Evolutionary conservation across 2,113 vertebrate species (phyloP), one percentile per base, ranked within the genome.

Genomic region (Archilochus colubris): DNA sequence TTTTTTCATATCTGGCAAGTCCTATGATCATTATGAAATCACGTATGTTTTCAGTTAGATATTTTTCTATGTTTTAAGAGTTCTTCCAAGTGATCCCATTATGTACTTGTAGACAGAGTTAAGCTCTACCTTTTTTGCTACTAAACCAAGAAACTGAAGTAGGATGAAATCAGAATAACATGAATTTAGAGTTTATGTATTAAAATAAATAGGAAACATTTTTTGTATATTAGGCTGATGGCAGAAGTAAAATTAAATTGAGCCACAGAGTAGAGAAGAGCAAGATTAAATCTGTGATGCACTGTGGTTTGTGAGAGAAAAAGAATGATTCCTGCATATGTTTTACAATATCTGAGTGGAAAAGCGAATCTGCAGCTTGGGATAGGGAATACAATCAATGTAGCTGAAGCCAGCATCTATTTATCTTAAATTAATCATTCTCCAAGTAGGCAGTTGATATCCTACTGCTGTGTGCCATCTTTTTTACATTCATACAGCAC

Each of bases 361-460:
- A 95, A 80, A 90, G 68, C 80, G 53, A 85, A 96, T 93, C 89
- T 92, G 82, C 64, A 90, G 74, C 69, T 77, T 85, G 69, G 94
- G 67, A 78, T 93, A 83, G 86, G 66, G 97, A 97, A 97, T 94
- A 81, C 51, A 92, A 92, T 97, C 93, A 91, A 50, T 25, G 46
- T 85, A 67, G 91, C 82, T 95, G 91, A 95, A 96, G 94, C 62
- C 88, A 97, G 93, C 62, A 91, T 92, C 94, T 96, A 94, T 97
- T 98, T 97, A 96, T 96, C 96, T 97, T 89, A 95, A 96, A 97
- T 97, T 97, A 97, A 97, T 97, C 94, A 94, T 95, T 96, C 97
- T 93, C 84, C 63, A 87, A 93, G 93, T 77, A 95, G 88, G 89
- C 83, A 94, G 93, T 94, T 97, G 96, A 97, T 97, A 95, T 80